These are phyloP conservation scores for Dusona sp. DNA, from an alignment of 2,888 invertebrate species.

Conservation along the genomic window DNA sequence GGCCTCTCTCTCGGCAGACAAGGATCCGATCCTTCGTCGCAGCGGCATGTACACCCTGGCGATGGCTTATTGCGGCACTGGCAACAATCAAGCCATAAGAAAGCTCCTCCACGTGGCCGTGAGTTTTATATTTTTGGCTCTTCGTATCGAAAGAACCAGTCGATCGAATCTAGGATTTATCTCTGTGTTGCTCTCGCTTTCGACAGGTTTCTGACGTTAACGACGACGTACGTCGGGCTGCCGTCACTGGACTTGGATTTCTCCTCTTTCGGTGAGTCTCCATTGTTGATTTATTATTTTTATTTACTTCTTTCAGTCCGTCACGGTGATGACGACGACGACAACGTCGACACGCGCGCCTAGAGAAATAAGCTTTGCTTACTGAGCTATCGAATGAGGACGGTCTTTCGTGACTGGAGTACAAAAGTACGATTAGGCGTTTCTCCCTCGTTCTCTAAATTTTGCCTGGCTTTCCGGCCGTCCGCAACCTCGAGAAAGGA, in stretches of 20 bases:
- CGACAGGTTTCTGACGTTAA: constrained; percentile 96
- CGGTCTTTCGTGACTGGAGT: constrained; percentile 69
- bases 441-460: neutral
- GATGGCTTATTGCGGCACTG: constrained; percentile 99
- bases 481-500: neutral
- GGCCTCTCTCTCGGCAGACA: constrained; percentile 94
- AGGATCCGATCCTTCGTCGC: constrained; percentile 97
- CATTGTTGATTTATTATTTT: constrained; percentile 32
- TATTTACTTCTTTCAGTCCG: neutral
- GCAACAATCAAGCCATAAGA: constrained; percentile 98
- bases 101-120: constrained; percentile 98
- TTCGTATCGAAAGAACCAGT: neutral
- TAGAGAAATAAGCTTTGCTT: neutral
- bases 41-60: constrained; percentile 99
- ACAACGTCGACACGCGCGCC: neutral
- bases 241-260: constrained; percentile 99
- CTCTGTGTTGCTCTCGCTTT: neutral
- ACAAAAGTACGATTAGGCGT: constrained; percentile 13
- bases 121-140: constrained; percentile 81
- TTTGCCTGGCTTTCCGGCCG: neutral
- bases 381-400: constrained; percentile 65
- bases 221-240: constrained; percentile 99
- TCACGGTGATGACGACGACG: neutral
- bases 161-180: neutral
- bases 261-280: constrained; percentile 93